Conservation (phyloP, 2,113 vertebrate genomes). For the Brachyhypopomus gauderio region DNA sequence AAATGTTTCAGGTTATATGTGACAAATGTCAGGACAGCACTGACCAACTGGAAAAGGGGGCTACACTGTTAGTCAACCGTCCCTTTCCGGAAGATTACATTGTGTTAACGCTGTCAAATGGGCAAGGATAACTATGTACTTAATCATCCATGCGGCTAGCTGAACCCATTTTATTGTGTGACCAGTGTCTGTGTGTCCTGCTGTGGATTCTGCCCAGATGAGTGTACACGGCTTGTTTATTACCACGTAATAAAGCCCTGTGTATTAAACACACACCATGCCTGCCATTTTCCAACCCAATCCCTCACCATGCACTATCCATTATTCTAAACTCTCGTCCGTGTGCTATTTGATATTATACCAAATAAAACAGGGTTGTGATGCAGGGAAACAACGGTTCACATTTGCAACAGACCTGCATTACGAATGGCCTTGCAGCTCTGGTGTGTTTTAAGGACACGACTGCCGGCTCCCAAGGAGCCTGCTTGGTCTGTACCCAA, state of each 20-base stretch:
- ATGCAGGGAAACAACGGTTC: not conserved
- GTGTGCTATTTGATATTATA: not conserved
- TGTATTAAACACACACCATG: not conserved
- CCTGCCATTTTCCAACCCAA: not conserved
- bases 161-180: too few species aligned
- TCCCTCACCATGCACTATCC: not conserved
- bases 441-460: constrained; percentile 20
- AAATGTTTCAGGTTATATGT: not conserved
- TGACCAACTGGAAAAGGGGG: not conserved
- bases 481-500: constrained; percentile 60
- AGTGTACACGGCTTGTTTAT: constrained; percentile 6
- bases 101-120: not conserved
- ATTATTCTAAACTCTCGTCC: not conserved
- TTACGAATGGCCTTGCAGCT: constrained; percentile 22
- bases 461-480: constrained; percentile 55
- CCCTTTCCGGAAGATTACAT: not conserved
- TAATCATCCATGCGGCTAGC: not conserved
- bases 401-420: not conserved
- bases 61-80: not conserved
- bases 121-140: not conserved
- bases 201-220: not conserved
- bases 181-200: not conserved
- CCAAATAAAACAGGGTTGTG: not conserved
- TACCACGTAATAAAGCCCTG: not conserved
- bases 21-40: not conserved